Base-by-base conservation (phyloP, 2,888 invertebrate genomes). In the Craniophora ligustri region DNA sequence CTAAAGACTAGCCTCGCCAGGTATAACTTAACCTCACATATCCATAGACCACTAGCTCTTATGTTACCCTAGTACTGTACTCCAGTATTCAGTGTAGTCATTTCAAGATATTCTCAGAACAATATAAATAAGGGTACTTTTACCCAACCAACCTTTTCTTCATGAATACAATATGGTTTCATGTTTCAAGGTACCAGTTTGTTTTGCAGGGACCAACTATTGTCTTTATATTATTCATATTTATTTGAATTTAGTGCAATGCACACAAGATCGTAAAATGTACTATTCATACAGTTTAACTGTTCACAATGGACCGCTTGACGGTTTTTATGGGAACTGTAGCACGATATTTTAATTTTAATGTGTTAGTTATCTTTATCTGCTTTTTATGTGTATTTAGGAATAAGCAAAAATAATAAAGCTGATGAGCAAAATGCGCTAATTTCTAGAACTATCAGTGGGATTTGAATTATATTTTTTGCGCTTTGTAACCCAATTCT, bases 251-350 rank as follows among this genome's bases (percentile, higher is more conserved):
- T 70, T 79, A 72, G 63, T 69, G 65, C 64, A 65, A 26, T 38
- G 39, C 68, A 31, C 65, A 47, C 32, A 58, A 54, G 65, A 31
- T 68, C 73, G 49, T 80, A 70, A 76, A 74, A 72, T 79, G 62
- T 72, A 77, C 60, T 71, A 79, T 80, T 72, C 58, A 50, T 31
- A 40, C 32, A n/a, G n/a, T n/a, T n/a, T 74, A 45, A 70, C 36
- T 40, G 60, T 36, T 44, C 66, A 44, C 45, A 42, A 49, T 32
- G 56, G 36, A 49, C 16, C 14, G 14, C 61, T 66, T 45, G 39
- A 21, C 8, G 11, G 38, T 45, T 50, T 70, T 66, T 60, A 49
- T 50, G 35, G 21, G 41, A 11, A 30, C 48, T n/a, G 15, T n/a
- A 11, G 15, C 5, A 30, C 13, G 5, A 23, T 38, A 15, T 48